Evolutionary conservation across 2,888 invertebrate species (phyloP).

Genomic region (Aleiodes alternator): DNA sequence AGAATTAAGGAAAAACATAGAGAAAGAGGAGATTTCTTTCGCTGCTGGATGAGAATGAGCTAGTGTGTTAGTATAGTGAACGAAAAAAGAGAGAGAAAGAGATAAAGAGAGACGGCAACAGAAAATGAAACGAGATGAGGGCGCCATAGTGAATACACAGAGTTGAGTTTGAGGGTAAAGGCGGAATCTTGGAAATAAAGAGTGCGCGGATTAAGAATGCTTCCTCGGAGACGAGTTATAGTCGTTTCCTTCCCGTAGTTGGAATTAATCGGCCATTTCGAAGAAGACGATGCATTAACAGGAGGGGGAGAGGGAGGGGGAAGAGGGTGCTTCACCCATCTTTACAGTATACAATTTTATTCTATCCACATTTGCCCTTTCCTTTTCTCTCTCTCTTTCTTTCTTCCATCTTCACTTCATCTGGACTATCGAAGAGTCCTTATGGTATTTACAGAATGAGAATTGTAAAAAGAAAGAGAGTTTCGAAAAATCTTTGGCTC

Average conservation of each 20-base stretch:
- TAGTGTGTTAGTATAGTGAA: constrained; percentile 54
- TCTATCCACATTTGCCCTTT: no score
- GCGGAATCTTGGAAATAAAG: constrained; percentile 69
- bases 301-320: constrained; percentile 49
- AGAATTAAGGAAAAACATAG: constrained; percentile 31
- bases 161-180: constrained; percentile 48
- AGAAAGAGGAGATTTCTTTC: constrained; percentile 60
- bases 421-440: no score
- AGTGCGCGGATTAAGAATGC: constrained; percentile 74
- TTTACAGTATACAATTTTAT: constrained; percentile 44
- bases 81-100: constrained; percentile 38
- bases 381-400: no score
- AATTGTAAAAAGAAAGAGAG: no score
- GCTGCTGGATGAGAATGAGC: constrained; percentile 53
- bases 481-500: constrained; percentile 45
- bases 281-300: constrained; percentile 72
- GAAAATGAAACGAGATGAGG: constrained; percentile 38
- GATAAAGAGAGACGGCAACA: constrained; percentile 44
- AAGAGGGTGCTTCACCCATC: constrained; percentile 61
- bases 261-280: constrained; percentile 74
- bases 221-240: constrained; percentile 74
- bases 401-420: no score
- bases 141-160: constrained; percentile 33
- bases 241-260: constrained; percentile 74
- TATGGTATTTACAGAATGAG: no score